phyloP scores from a whole-genome alignment of 2,888 invertebrate species.

The Drosophila meridiana region DNA sequence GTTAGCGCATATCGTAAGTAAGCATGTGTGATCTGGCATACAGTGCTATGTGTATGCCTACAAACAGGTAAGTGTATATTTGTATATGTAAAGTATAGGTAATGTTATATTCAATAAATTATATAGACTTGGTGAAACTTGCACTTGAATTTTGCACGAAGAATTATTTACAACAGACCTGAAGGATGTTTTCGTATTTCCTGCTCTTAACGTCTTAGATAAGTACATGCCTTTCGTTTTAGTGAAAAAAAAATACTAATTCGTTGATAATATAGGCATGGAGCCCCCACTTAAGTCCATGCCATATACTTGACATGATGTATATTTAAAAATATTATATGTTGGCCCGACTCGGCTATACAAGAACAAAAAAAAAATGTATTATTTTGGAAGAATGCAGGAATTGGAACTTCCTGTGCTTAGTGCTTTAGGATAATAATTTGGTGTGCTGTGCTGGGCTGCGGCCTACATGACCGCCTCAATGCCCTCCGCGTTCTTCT shows the following conservation, averaged over 20 bases:
- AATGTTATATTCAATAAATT: slow-evolving; percentile 64
- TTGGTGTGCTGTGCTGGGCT: slow-evolving; percentile 66
- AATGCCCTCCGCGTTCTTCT: slow-evolving; percentile 84
- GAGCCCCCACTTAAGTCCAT: neutral
- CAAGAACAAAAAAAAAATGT: slow-evolving; percentile 11
- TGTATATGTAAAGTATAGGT: slow-evolving; percentile 28
- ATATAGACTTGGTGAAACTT: slow-evolving; percentile 42
- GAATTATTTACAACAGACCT: slow-evolving; percentile 69
- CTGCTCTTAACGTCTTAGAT: slow-evolving; percentile 6
- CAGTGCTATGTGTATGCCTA: slow-evolving; percentile 15
- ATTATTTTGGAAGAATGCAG: neutral
- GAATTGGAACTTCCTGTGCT: slow-evolving; percentile 5
- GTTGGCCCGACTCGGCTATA: slow-evolving; percentile 6
- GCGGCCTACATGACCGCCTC: slow-evolving; percentile 61
- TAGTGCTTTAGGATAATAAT: slow-evolving; percentile 69
- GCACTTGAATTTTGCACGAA: slow-evolving; percentile 65
- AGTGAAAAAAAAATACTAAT: slow-evolving; percentile 55
- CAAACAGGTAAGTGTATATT: slow-evolving; percentile 26
- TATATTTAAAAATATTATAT: slow-evolving; percentile 6
- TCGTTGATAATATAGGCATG: slow-evolving; percentile 54
- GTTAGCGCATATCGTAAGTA: slow-evolving; percentile 58
- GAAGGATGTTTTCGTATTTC: slow-evolving; percentile 26
- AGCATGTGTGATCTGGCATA: slow-evolving; percentile 15
- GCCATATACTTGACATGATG: slow-evolving; percentile 6
- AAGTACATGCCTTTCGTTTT: slow-evolving; percentile 56